Conservation (phyloP, 2,113 vertebrate genomes). For the Telmatochromis brachygnathus region DNA sequence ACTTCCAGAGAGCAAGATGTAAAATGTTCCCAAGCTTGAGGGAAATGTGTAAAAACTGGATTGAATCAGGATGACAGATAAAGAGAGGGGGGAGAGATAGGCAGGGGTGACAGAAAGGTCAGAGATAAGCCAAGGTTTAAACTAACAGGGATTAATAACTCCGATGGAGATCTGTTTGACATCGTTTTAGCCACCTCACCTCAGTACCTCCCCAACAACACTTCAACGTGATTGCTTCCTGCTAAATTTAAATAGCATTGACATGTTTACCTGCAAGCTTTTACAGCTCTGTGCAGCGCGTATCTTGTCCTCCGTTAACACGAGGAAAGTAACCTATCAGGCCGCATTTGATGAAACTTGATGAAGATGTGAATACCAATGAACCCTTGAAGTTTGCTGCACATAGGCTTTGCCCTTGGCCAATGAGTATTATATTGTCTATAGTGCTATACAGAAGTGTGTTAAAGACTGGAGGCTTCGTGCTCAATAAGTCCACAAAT, state of each 20-base stretch:
- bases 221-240: neutral
- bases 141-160: slow-evolving; percentile 54
- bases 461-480: fast-evolving
- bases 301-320: neutral
- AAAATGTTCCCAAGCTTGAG: neutral
- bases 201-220: neutral
- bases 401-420: neutral
- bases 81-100: neutral
- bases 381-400: neutral
- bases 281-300: neutral
- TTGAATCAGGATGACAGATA: neutral
- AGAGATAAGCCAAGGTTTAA: slow-evolving; percentile 49
- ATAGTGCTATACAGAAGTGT: neutral
- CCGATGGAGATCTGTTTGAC: slow-evolving; percentile 53
- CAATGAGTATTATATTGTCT: neutral
- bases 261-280: neutral
- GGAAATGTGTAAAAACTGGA: neutral
- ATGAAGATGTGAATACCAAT: neutral
- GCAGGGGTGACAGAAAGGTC: neutral
- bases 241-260: neutral
- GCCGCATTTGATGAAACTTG: neutral
- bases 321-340: neutral
- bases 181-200: slow-evolving; percentile 4
- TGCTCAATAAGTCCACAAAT: neutral
- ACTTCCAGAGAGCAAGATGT: neutral